A percentile compares a stretch with the other conserved stretches of the same genome.
Evolutionary conservation across 2,113 vertebrate species (phyloP).

Genomic region (Poeciliopsis occidentalis): DNA sequence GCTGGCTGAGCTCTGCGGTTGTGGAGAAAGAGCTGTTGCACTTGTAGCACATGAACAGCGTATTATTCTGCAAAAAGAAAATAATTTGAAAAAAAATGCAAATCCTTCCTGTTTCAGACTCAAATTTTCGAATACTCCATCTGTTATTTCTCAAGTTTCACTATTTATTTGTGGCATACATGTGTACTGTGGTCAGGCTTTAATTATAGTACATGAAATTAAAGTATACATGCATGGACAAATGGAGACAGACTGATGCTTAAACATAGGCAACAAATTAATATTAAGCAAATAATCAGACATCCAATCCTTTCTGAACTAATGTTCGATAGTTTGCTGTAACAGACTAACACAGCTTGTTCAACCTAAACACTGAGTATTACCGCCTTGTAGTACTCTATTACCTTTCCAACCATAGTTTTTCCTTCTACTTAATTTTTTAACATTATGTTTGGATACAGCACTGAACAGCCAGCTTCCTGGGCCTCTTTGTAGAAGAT

Average conservation of each 20-base stretch:
- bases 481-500: background rate
- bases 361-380: background rate
- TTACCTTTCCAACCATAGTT: background rate
- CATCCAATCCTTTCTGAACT: background rate
- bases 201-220: background rate
- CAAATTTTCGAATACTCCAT: too few relatives aligned
- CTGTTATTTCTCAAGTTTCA: background rate
- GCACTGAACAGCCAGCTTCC: background rate
- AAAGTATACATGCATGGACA: background rate
- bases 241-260: background rate
- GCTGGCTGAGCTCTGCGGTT: constrained; percentile 77
- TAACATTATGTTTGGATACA: background rate
- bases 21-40: constrained; percentile 77
- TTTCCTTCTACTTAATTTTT: background rate
- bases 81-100: background rate
- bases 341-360: background rate
- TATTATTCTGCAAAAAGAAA: constrained; percentile 66
- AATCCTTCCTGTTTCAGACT: too few relatives aligned
- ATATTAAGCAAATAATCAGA: background rate
- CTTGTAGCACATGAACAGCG: constrained; percentile 80
- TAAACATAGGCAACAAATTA: background rate
- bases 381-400: too few relatives aligned
- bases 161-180: background rate
- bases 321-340: background rate
- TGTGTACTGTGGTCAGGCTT: background rate